Conservation (phyloP, 1,140 invertebrate species). For the Metaphire vulgaris region DNA sequence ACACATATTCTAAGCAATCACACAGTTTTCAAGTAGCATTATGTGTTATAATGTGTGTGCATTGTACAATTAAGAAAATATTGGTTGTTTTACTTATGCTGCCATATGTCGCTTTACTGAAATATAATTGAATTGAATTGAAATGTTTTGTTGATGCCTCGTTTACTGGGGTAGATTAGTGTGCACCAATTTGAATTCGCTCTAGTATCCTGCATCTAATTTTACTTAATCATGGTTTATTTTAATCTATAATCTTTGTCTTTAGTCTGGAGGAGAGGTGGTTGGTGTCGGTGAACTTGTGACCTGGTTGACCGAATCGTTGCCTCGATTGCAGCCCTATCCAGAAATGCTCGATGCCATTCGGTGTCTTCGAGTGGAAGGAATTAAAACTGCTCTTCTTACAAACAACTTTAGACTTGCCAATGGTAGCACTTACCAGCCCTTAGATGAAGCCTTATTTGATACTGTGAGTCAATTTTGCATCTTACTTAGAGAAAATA, state of each 20-base stretch:
- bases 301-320: background rate
- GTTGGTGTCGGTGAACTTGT: conserved; percentile 7
- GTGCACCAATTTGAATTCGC: too few species aligned
- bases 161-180: background rate
- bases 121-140: background rate
- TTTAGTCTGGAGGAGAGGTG: background rate
- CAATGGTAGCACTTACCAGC: conserved; percentile 33
- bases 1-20: too few species aligned
- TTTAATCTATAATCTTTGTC: background rate
- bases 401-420: conserved; percentile 52
- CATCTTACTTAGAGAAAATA: too few species aligned
- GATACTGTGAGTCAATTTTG: conserved; percentile 39
- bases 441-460: conserved; percentile 39
- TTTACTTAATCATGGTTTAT: background rate
- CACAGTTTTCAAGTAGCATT: too few species aligned
- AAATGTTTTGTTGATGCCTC: background rate
- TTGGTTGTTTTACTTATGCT: too few species aligned
- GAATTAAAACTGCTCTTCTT: conserved; percentile 51
- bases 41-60: too few species aligned
- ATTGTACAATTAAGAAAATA: too few species aligned
- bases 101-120: background rate
- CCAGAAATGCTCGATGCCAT: conserved; percentile 48
- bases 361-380: conserved; percentile 42
- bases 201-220: background rate
- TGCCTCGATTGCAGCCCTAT: conserved; percentile 31